Base-by-base conservation (phyloP, 2,888 invertebrate species). In the Rugalucina vietnamica region DNA sequence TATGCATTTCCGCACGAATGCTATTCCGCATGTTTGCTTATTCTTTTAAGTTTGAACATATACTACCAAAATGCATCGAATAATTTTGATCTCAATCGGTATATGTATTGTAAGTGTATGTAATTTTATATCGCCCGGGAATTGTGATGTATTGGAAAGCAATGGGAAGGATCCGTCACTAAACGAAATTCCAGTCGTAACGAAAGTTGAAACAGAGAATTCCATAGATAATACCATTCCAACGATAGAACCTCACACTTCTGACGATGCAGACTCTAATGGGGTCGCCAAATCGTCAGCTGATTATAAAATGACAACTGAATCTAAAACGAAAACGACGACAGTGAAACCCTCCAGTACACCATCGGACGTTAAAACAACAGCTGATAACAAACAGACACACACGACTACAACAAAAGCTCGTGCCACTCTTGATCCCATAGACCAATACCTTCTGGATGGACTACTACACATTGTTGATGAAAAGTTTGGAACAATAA, bases 401-500 rank as follows among this genome's bases (percentile, higher is more conserved):
- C 34, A 65, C 10, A 27, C 18, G 34, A 65, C 65, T 65, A 65
- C 65, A 18, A 50, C 75, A 3, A 60, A 39, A n/a, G 72, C 69
- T 18, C 32, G 34, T 29, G 65, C 14, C 21, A 21, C 27, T n/a
- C 12, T 84, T 0, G 87, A 89, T 71, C 86, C 88, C 21, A 79
- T 90, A n/a, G 93, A 93, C 29, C 89, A 90, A 34, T 89, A 89
- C 49, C 86, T 92, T 3, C 32, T 92, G 2, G 88, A 85, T 8
- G 90, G 92, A 0, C 88, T 93, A 71, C 79, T 93, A 36, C 87
- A 89, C 21, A 91, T 91, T 14, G 90, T 93, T 0, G 93, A 93
- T 79, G 85, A 90, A 36, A 92, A 92, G 71, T 93, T 93, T 82
- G 88, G 91, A 69, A 91, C 92, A 0, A 73, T 93, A 24, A 91